These are phyloP conservation scores for Matsumyia berberina DNA, from an alignment of 2,888 invertebrate species.

Conservation along the genomic window DNA sequence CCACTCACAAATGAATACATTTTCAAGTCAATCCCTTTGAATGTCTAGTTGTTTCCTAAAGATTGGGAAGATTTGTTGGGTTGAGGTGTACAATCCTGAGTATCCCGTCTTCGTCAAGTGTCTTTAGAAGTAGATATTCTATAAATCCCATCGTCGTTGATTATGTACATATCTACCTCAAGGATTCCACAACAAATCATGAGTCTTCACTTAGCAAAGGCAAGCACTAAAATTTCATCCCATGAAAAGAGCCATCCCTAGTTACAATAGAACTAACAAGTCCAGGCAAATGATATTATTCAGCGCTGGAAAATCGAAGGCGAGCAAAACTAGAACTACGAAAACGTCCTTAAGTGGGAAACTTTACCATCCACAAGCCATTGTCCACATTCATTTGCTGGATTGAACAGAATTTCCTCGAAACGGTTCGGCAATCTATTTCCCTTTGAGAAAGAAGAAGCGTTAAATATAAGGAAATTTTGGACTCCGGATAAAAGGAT, in stretches of 20 bases:
- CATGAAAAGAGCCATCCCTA: background rate
- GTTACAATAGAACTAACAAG: background rate
- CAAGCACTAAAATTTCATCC: background rate
- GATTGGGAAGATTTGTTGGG: no score
- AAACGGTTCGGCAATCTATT: slow-evolving; percentile 13
- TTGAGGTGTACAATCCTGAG: no score
- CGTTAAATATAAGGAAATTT: slow-evolving; percentile 6
- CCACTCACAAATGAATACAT: background rate
- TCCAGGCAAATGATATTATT: background rate
- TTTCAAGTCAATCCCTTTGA: no score
- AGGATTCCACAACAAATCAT: no score
- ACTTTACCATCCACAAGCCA: background rate
- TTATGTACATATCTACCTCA: no score
- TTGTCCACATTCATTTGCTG: slow-evolving; percentile 21
- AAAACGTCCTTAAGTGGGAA: background rate
- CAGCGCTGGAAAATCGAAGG: background rate
- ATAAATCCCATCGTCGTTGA: no score
- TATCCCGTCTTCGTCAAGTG: no score
- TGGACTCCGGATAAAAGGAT: background rate
- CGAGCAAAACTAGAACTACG: no score
- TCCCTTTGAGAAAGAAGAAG: background rate
- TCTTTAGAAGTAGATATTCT: no score
- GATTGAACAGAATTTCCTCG: slow-evolving; percentile 1
- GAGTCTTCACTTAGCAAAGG: background rate
- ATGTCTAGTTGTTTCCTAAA: no score